Conservation (phyloP, 2,888 invertebrate species). For the Amblyteles armatorius region DNA sequence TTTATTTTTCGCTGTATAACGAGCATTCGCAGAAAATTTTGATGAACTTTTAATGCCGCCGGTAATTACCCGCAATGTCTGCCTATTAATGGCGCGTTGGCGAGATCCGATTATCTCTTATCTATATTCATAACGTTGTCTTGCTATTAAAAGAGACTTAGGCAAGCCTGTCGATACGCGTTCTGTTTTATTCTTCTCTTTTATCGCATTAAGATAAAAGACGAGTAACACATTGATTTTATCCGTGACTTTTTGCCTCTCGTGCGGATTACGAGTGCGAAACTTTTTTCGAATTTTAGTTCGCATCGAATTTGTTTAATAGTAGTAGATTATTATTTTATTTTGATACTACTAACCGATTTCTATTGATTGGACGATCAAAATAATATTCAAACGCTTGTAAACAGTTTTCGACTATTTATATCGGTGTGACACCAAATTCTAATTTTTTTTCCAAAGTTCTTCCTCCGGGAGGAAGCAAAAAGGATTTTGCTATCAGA, state of each 20-base stretch:
- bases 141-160: constrained; percentile 27
- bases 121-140: constrained; percentile 13
- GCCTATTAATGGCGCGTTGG: constrained; percentile 39
- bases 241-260: background rate
- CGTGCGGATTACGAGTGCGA: too few relatives aligned
- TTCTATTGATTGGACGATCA: too few relatives aligned
- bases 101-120: constrained; percentile 26
- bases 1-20: constrained; percentile 41
- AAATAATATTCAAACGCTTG: too few relatives aligned
- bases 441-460: background rate
- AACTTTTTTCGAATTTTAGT: background rate
- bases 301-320: background rate
- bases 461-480: too few relatives aligned
- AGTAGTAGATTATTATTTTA: too few relatives aligned
- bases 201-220: background rate
- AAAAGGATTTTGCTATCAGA: background rate
- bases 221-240: background rate
- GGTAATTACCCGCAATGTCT: constrained; percentile 53
- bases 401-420: too few relatives aligned
- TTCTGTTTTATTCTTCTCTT: background rate
- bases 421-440: background rate
- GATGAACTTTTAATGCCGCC: constrained; percentile 71
- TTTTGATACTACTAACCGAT: too few relatives aligned
- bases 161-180: constrained; percentile 14
- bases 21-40: constrained; percentile 72